Conservation (phyloP, 2,797 vertebrate genomes). For the Coranthus polyacanthus region DNA sequence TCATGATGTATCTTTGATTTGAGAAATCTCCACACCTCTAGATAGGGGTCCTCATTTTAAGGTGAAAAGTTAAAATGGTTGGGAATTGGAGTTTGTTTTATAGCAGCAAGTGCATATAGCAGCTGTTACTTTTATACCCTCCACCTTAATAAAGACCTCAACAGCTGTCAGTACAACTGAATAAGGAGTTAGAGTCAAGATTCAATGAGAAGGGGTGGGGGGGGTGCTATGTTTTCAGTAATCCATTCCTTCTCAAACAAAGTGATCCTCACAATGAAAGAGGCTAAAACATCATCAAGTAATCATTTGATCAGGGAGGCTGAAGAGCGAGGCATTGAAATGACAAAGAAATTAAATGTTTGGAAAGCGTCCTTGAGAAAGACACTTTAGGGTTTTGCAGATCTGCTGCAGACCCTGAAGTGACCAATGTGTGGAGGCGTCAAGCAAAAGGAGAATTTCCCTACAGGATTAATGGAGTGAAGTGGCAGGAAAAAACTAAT, state of each 20-base stretch:
- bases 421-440: slow-evolving; percentile 1
- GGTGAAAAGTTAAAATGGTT: neutral
- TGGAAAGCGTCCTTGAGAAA: slow-evolving; percentile 14
- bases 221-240: neutral
- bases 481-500: neutral
- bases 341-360: slow-evolving; percentile 14
- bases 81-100: neutral
- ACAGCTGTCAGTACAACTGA: neutral
- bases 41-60: neutral
- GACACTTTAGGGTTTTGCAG: neutral
- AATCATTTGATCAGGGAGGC: slow-evolving; percentile 21
- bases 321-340: slow-evolving; percentile 21
- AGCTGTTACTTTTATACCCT: neutral
- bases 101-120: neutral
- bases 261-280: slow-evolving; percentile 6
- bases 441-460: slow-evolving; percentile 6
- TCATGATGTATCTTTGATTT: neutral
- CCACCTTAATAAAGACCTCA: neutral
- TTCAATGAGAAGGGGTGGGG: slow-evolving; percentile 11
- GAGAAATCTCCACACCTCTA: neutral
- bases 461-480: neutral
- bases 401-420: slow-evolving; percentile 21
- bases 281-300: neutral
- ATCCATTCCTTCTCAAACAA: slow-evolving; percentile 8
- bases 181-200: neutral